phyloP scores from a whole-genome alignment of 1,140 invertebrate species.

The Anoplolepis gracilipes region DNA sequence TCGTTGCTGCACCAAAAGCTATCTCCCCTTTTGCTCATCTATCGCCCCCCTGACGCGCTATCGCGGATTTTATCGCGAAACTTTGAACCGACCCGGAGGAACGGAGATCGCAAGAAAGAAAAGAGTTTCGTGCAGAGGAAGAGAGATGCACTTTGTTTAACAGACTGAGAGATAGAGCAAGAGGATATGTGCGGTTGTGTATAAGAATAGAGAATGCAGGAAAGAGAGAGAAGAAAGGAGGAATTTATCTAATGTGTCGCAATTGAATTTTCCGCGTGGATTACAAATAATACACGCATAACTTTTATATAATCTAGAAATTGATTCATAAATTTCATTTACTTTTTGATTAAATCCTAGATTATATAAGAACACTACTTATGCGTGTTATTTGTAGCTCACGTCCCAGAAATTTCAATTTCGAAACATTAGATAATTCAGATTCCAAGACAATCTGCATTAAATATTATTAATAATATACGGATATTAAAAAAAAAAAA shows the following conservation, averaged over 20 bases:
- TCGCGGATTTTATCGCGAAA: conserved; percentile 81
- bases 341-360: no score
- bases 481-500: background rate
- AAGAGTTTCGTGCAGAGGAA: conserved; percentile 47
- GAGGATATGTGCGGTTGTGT: conserved; percentile 70
- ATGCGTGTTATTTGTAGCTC: no score
- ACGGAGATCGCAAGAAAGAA: conserved; percentile 58
- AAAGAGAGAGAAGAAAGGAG: conserved; percentile 10
- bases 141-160: conserved; percentile 59
- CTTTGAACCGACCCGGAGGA: conserved; percentile 76
- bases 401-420: no score
- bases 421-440: background rate
- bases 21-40: conserved; percentile 79
- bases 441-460: background rate
- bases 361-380: no score
- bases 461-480: no score
- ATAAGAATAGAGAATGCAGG: conserved; percentile 20
- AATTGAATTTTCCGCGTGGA: conserved; percentile 27
- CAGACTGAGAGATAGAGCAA: conserved; percentile 69
- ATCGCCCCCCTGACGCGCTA: conserved; percentile 71
- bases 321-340: background rate
- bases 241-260: conserved; percentile 16
- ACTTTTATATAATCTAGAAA: background rate
- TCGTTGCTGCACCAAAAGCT: conserved; percentile 74
- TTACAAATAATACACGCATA: background rate